These are phyloP conservation scores for Calycopis cecrops DNA, from an alignment of 1,140 invertebrate genomes.

Conservation along the genomic window DNA sequence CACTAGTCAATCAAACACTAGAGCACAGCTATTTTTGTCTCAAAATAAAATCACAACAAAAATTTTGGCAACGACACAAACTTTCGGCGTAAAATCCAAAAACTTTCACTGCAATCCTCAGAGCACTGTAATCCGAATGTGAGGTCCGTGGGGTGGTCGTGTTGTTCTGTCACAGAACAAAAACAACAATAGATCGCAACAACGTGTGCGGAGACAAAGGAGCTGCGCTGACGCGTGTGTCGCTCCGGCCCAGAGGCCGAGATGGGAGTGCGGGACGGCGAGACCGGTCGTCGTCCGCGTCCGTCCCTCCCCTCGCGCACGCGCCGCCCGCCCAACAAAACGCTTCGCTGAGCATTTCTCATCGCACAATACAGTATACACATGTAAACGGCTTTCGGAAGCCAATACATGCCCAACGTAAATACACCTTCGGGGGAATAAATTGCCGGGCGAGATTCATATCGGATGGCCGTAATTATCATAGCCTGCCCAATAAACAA, in stretches of 20 bases:
- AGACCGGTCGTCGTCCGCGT: conserved; percentile 50
- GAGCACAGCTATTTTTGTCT: neutral
- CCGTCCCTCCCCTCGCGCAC: conserved; percentile 54
- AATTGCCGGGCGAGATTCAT: conserved; percentile 4
- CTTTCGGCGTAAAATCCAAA: conserved; percentile 32
- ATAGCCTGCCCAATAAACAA: neutral
- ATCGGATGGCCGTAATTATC: neutral
- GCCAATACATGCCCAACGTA: conserved; percentile 39
- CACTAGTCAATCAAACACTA: neutral
- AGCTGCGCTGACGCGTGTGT: conserved; percentile 20
- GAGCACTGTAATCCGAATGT: conserved; percentile 61
- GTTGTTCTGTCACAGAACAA: conserved; percentile 38
- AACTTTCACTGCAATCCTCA: conserved; percentile 64
- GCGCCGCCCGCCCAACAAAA: conserved; percentile 65
- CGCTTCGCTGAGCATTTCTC: conserved; percentile 52
- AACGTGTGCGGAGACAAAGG: conserved; percentile 47
- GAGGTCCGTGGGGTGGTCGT: conserved; percentile 32
- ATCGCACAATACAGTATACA: conserved; percentile 39
- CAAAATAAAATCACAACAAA: conserved; percentile 18
- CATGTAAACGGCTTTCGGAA: conserved; percentile 58
- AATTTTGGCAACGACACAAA: conserved; percentile 8
- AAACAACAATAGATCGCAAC: conserved; percentile 52
- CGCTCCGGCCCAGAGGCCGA: conserved; percentile 36
- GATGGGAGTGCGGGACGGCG: conserved; percentile 47
- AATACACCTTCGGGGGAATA: conserved; percentile 25